phyloP scores from a whole-genome alignment of 2,113 vertebrate species.

The Odontophorus gujanensis region DNA sequence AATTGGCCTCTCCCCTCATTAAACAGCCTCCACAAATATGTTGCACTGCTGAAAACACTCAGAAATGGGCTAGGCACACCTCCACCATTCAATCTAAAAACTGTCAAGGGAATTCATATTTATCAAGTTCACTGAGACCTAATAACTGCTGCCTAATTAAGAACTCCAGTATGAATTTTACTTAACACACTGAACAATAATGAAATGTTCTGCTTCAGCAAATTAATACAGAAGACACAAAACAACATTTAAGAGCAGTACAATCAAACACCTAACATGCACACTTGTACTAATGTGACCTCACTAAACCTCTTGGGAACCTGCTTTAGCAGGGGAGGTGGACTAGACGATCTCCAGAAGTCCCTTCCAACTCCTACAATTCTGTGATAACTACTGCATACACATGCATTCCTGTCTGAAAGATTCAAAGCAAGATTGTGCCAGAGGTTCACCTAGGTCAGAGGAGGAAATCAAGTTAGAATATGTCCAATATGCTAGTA shows the following conservation, averaged over 20 bases:
- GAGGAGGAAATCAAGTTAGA: not conserved
- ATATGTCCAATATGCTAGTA: not conserved
- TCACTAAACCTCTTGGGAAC: not conserved
- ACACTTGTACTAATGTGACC: not conserved
- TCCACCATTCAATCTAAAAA: not conserved
- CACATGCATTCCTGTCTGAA: not conserved
- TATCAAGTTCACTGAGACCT: not conserved
- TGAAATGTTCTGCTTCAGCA: not conserved
- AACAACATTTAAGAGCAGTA: not conserved
- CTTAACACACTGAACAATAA: not conserved
- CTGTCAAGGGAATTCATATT: not conserved
- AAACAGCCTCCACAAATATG: not conserved
- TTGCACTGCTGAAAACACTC: not conserved
- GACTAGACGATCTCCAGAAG: not conserved
- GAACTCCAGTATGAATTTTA: not conserved
- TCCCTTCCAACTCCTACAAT: not conserved
- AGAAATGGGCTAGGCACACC: not conserved
- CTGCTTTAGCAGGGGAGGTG: not conserved
- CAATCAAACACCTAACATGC: not conserved
- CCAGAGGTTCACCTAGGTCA: not conserved
- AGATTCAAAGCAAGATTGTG: not conserved
- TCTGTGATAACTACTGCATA: not conserved
- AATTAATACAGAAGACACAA: not conserved
- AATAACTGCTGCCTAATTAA: conserved; percentile 6
- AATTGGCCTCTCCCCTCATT: not conserved